phyloP scores from a whole-genome alignment of 2,797 vertebrate species.

The Fringilla coelebs region DNA sequence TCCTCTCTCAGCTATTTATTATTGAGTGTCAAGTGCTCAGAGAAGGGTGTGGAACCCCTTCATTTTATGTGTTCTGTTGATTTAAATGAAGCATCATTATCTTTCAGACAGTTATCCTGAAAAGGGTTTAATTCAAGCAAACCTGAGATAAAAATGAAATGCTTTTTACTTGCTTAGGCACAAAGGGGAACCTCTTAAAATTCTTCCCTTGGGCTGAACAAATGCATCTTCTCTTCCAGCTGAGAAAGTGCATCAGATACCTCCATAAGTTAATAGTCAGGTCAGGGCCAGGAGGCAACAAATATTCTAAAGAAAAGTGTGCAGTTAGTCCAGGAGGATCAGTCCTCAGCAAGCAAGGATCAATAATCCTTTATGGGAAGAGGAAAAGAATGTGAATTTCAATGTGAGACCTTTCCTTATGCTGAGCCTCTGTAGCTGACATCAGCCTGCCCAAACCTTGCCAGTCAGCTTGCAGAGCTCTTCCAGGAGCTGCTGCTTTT shows the following conservation, averaged over 20 bases:
- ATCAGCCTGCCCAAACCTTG: neutral
- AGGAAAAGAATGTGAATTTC: neutral
- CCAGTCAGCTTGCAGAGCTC: neutral
- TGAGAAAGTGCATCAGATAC: neutral
- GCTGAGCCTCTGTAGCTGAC: neutral
- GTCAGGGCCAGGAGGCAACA: neutral
- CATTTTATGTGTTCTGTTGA: neutral
- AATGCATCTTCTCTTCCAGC: neutral
- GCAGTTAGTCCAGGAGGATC: neutral
- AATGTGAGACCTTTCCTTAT: fast-evolving
- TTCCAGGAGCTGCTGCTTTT: neutral
- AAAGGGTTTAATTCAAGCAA: neutral
- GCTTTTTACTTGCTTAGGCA: neutral
- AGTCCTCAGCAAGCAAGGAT: neutral
- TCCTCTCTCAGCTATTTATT: neutral
- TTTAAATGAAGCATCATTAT: neutral
- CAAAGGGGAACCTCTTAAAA: neutral
- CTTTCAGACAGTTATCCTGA: neutral
- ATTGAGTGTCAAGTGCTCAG: neutral
- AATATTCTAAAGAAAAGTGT: neutral
- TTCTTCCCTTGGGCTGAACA: neutral
- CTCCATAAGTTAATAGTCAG: neutral
- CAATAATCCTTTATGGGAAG: neutral
- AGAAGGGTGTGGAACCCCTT: neutral
- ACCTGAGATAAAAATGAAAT: neutral